phyloP scores from a whole-genome alignment of 30 jellyfish, hydroid and myxozoan species.

The Rhopilema esculentum region DNA sequence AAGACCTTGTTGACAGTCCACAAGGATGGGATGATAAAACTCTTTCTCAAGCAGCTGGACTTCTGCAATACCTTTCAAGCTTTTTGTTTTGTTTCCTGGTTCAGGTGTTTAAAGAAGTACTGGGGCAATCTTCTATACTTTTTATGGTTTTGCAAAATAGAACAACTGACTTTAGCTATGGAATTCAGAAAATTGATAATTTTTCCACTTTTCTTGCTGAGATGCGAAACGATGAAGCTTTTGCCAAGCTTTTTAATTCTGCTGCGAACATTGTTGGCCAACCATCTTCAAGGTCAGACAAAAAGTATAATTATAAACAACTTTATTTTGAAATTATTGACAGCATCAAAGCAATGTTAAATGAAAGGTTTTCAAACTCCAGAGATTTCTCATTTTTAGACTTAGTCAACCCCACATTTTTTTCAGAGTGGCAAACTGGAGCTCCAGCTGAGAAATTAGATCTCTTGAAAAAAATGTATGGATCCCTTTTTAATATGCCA shows the following conservation, averaged over 20 bases:
- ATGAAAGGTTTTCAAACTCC: constrained; percentile 31
- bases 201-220: neutral
- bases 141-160: constrained; percentile 43
- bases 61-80: constrained; percentile 46
- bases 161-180: constrained; percentile 21
- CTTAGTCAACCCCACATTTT: constrained; percentile 36
- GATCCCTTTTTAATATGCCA: constrained; percentile 7
- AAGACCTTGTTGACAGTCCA: constrained; percentile 26
- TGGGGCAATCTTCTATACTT: constrained; percentile 33
- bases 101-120: neutral
- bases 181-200: constrained; percentile 20
- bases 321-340: constrained; percentile 48
- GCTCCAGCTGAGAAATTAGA: too few species aligned
- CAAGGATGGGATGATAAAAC: constrained; percentile 33
- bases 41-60: constrained; percentile 39
- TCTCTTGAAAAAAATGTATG: constrained; percentile 23
- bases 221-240: constrained; percentile 11
- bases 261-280: constrained; percentile 7
- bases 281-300: constrained; percentile 15
- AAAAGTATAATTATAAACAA: constrained; percentile 13
- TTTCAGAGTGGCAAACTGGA: constrained; percentile 2
- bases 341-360: constrained; percentile 33
- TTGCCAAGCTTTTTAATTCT: neutral
- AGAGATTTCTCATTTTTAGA: constrained; percentile 27
- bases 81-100: constrained; percentile 47